Percentiles rank a stretch among this genome's conserved stretches.
phyloP scores from a whole-genome alignment of 2,888 invertebrate species.

The Yponomeuta evonymella region DNA sequence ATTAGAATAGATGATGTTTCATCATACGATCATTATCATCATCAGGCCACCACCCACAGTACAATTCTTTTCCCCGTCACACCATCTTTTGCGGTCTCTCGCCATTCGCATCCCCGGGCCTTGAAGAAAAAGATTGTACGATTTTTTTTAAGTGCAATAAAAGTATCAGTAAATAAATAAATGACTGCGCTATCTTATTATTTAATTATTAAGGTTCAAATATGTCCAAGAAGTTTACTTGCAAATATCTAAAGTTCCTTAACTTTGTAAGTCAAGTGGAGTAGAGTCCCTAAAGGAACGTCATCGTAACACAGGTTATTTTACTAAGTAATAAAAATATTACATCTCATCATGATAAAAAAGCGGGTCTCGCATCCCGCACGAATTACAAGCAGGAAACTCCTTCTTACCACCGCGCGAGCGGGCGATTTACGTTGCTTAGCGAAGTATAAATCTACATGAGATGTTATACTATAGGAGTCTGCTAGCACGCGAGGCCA shows the following conservation, averaged over 20 bases:
- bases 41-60: too few relatives aligned
- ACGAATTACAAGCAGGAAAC: slow-evolving; percentile 3
- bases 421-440: slow-evolving; percentile 10
- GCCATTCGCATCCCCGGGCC: too few relatives aligned
- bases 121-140: too few relatives aligned
- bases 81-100: too few relatives aligned
- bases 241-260: background rate
- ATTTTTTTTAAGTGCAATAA: too few relatives aligned
- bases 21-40: too few relatives aligned
- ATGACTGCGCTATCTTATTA: too few relatives aligned
- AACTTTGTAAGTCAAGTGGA: background rate
- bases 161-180: too few relatives aligned
- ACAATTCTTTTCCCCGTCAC: too few relatives aligned
- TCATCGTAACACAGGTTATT: background rate
- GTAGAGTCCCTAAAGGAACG: background rate
- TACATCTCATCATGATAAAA: slow-evolving; percentile 1
- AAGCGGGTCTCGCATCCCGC: background rate
- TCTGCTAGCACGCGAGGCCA: background rate
- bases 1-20: too few relatives aligned
- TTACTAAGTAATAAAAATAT: background rate
- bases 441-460: slow-evolving; percentile 11
- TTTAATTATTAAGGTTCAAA: too few relatives aligned
- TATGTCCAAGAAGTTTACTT: too few relatives aligned
- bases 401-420: background rate
- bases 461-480: background rate